Conservation (phyloP, 2,797 vertebrate species). For the Morus bassanus region DNA sequence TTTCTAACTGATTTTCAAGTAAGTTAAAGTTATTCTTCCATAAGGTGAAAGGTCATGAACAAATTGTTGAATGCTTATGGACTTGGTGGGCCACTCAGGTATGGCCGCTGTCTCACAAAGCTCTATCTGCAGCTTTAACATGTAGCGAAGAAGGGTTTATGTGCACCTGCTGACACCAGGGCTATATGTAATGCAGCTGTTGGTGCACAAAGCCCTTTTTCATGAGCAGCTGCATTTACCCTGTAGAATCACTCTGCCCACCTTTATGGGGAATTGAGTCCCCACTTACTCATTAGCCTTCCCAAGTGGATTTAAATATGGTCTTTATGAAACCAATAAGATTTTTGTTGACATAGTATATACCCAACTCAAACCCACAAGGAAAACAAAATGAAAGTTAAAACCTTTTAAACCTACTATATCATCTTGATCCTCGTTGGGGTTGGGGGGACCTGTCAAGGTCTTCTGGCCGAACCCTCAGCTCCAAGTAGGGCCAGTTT, state of each 20-base stretch:
- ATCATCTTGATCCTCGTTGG: background rate
- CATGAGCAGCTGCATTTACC: slow-evolving; percentile 19
- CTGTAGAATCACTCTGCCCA: background rate
- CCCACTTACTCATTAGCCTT: background rate
- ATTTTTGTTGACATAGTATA: background rate
- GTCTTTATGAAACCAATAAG: background rate
- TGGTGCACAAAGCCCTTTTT: background rate
- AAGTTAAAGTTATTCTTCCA: background rate
- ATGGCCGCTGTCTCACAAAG: background rate
- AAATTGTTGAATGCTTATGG: background rate
- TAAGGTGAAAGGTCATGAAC: background rate
- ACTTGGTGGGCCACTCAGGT: background rate
- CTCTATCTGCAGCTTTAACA: background rate
- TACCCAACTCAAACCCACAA: background rate
- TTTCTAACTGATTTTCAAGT: background rate
- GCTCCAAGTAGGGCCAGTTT: background rate
- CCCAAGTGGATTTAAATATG: background rate
- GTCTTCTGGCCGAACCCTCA: background rate
- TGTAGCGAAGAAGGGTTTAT: background rate
- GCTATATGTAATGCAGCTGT: background rate
- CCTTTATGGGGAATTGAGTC: background rate
- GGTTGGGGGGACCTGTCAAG: background rate
- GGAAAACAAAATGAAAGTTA: background rate
- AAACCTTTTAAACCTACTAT: background rate
- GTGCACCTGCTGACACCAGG: background rate